Evolutionary conservation across 2,113 vertebrate genomes (phyloP).

Genomic region (Lepidiolamprologus cunningtoni): DNA sequence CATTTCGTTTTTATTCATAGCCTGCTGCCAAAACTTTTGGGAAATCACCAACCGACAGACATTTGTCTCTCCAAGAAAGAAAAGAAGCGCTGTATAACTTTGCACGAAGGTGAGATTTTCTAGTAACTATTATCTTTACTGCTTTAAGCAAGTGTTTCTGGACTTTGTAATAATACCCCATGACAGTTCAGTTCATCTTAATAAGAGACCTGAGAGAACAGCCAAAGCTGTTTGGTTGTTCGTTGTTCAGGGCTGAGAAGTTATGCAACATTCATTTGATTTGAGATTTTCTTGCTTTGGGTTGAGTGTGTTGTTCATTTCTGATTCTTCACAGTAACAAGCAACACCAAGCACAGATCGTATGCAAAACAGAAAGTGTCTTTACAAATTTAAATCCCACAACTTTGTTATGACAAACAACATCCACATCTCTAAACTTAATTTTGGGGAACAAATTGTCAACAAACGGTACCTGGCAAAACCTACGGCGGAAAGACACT

Average conservation of each 20-base stretch:
- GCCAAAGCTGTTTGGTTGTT: background rate
- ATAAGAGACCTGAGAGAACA: background rate
- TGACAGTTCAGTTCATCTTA: background rate
- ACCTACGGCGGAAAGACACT: background rate
- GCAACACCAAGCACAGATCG: background rate
- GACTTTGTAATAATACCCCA: background rate
- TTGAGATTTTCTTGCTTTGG: background rate
- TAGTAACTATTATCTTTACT: background rate
- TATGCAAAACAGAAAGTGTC: background rate
- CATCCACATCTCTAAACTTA: background rate
- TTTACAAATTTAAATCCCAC: background rate
- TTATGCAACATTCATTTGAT: conserved; percentile 3
- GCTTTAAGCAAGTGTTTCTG: background rate
- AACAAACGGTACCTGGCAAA: background rate
- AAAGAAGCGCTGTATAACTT: conserved; percentile 89
- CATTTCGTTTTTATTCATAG: conserved; percentile 45
- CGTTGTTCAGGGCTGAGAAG: background rate
- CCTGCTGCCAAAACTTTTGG: conserved; percentile 78
- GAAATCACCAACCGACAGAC: conserved; percentile 83
- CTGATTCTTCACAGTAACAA: background rate
- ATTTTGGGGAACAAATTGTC: background rate
- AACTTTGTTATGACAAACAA: background rate
- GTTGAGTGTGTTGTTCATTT: background rate
- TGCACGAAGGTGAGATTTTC: conserved; percentile 83
- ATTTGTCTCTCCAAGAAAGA: conserved; percentile 91